These are phyloP conservation scores for Coreoperca whiteheadi DNA, from an alignment of 2,113 vertebrate genomes.

Conservation along the genomic window DNA sequence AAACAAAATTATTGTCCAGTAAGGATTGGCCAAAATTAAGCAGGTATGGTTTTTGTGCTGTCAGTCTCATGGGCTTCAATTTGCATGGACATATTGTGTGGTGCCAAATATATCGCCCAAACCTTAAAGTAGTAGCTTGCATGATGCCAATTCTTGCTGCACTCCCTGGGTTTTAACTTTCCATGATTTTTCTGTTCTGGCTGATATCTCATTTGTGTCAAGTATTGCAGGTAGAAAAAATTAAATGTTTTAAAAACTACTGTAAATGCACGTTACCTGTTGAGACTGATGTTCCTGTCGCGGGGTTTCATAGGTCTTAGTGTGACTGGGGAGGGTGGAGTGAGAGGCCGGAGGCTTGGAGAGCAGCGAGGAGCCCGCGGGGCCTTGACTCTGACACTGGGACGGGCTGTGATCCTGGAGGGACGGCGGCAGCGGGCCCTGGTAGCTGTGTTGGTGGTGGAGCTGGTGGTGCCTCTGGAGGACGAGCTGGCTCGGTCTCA, in stretches of 20 bases:
- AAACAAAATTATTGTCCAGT: neutral
- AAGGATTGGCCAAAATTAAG: neutral
- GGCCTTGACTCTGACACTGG: slow-evolving; percentile 39
- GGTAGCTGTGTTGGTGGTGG: slow-evolving; percentile 83
- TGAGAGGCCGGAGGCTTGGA: slow-evolving; percentile 57
- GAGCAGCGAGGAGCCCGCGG: slow-evolving; percentile 31
- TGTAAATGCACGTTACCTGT: slow-evolving; percentile 58
- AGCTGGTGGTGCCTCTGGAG: slow-evolving; percentile 81
- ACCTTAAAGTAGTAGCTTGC: neutral
- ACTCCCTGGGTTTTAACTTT: neutral
- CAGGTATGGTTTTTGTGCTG: neutral
- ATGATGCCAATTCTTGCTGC: neutral
- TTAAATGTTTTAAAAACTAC: neutral
- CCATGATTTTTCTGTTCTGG: neutral
- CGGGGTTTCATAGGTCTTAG: slow-evolving; percentile 67
- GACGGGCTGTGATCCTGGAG: slow-evolving; percentile 59
- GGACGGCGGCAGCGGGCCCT: slow-evolving; percentile 73
- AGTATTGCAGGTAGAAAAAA: neutral
- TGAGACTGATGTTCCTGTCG: slow-evolving; percentile 52
- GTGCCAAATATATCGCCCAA: neutral
- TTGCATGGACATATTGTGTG: neutral
- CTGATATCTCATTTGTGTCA: neutral
- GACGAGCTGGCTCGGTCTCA: slow-evolving; percentile 72
- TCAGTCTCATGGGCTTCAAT: no score
- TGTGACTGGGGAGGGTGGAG: slow-evolving; percentile 65